Conservation (phyloP, 1,140 invertebrate genomes). For the Cotesia chilonis region DNA sequence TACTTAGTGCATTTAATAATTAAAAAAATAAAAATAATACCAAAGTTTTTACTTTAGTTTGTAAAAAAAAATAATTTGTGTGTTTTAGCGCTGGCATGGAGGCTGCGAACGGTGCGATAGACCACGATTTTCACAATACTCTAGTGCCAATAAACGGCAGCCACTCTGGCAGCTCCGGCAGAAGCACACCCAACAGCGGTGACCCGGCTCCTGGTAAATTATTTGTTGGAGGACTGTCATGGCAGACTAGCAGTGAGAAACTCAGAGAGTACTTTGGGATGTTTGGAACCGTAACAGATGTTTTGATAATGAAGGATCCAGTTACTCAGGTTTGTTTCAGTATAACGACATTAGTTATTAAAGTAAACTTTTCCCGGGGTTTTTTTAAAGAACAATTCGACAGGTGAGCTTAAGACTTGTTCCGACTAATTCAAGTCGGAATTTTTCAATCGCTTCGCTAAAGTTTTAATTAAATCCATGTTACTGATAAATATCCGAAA, state of each 20-base stretch:
- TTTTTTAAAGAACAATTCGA: too few relatives aligned
- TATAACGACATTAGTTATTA: too few relatives aligned
- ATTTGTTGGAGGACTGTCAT: constrained; percentile 89
- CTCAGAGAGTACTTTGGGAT: constrained; percentile 89
- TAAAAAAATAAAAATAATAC: neutral
- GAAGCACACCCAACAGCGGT: constrained; percentile 74
- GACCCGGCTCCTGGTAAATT: constrained; percentile 88
- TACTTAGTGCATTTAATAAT: constrained; percentile 13
- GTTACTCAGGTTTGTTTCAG: constrained; percentile 81
- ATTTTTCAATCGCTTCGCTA: too few relatives aligned
- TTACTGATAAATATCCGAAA: too few relatives aligned
- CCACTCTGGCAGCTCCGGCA: constrained; percentile 74
- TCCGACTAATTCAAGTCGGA: too few relatives aligned
- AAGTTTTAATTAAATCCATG: too few relatives aligned
- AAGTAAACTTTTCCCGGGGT: too few relatives aligned
- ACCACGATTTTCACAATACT: constrained; percentile 71
- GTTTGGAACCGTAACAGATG: constrained; percentile 91
- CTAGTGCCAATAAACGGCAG: constrained; percentile 70
- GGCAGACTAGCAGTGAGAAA: constrained; percentile 91
- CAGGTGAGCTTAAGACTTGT: too few relatives aligned
- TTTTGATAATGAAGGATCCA: constrained; percentile 93
- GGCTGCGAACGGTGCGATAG: constrained; percentile 66
- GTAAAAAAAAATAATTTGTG: constrained; percentile 25
- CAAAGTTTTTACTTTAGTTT: neutral
- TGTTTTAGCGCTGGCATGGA: constrained; percentile 67